phyloP scores from a whole-genome alignment of 2,113 vertebrate species.

The Hemiprocne comata region DNA sequence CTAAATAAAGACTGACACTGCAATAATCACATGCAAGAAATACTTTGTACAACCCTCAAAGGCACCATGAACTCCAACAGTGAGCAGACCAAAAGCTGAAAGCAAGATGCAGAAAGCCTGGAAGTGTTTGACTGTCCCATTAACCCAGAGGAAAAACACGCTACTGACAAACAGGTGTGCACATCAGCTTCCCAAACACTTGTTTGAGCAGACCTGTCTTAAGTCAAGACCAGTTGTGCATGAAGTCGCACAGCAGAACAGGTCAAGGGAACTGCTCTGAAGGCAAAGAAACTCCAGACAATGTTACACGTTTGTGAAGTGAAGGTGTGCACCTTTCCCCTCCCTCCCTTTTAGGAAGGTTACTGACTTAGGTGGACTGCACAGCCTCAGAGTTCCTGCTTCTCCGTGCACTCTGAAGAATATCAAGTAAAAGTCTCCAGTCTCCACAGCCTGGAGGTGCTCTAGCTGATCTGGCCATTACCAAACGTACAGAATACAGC shows the following conservation, averaged over 20 bases:
- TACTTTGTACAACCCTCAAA: neutral
- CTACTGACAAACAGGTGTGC: fast-evolving
- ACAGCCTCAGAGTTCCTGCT: neutral
- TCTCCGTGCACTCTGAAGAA: neutral
- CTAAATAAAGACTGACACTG: neutral
- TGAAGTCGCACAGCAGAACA: neutral
- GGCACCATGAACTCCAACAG: neutral
- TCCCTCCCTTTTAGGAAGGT: neutral
- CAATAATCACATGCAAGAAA: neutral
- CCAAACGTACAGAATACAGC: neutral
- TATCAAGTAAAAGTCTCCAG: neutral
- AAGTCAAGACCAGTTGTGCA: neutral
- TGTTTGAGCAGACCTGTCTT: neutral
- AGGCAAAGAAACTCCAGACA: neutral
- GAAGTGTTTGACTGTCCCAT: neutral
- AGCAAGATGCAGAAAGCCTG: neutral
- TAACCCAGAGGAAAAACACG: neutral
- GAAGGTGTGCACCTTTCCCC: fast-evolving
- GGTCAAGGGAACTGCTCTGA: neutral
- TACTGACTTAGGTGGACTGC: neutral
- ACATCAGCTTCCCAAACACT: neutral
- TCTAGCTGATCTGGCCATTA: neutral
- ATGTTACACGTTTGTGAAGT: neutral
- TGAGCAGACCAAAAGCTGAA: neutral
- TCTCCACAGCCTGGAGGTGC: fast-evolving